A percentile compares a stretch with the other conserved stretches of the same genome.
Conservation (phyloP, 2,888 invertebrate species). For the Chrysolina americana region DNA sequence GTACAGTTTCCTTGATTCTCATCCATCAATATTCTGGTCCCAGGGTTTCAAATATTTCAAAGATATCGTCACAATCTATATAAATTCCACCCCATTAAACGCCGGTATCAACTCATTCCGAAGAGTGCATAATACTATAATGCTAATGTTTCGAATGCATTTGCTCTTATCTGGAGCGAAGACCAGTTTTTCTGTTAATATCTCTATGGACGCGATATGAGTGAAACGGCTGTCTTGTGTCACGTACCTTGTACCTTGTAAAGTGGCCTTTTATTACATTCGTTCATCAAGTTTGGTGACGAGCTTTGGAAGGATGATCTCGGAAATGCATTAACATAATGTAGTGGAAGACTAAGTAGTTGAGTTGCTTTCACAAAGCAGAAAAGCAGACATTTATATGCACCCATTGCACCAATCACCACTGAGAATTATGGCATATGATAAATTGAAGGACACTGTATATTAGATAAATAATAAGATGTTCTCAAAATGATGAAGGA, state of each 20-base stretch:
- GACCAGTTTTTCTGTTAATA: conserved; percentile 40
- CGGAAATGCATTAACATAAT: conserved; percentile 10
- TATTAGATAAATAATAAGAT: too few relatives aligned
- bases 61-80: conserved; percentile 36
- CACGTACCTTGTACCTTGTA: conserved; percentile 53
- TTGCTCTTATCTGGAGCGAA: conserved; percentile 39
- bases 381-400: too few relatives aligned
- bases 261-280: conserved; percentile 47
- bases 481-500: too few relatives aligned
- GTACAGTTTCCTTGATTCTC: background rate
- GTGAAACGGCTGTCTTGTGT: conserved; percentile 53
- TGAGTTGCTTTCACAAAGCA: background rate
- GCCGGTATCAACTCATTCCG: conserved; percentile 14
- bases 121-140: conserved; percentile 35
- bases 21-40: background rate
- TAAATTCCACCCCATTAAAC: conserved; percentile 36
- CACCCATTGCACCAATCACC: too few relatives aligned
- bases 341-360: background rate
- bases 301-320: conserved; percentile 3
- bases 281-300: conserved; percentile 24
- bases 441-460: too few relatives aligned
- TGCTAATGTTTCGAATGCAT: conserved; percentile 42
- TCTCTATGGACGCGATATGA: conserved; percentile 51
- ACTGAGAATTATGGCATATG: too few relatives aligned
- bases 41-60: background rate